Evolutionary conservation across 2,113 vertebrate species (phyloP).

Genomic region (Ascaphus truei): DNA sequence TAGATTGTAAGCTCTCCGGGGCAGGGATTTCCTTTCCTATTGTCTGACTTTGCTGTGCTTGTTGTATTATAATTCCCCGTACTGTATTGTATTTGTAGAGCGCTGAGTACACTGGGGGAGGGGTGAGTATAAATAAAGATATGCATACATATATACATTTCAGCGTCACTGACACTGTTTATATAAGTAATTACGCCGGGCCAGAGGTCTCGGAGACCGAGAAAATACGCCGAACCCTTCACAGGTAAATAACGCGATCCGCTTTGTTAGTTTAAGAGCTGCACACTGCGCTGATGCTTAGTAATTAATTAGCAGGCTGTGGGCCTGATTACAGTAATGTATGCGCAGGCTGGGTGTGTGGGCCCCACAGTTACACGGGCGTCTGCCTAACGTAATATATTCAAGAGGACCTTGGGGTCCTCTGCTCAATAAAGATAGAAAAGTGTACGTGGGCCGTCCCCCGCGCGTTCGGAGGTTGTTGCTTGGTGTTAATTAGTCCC

Average conservation of each 20-base stretch:
- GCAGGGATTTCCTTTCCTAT: no score
- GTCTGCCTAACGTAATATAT: conserved; percentile 73
- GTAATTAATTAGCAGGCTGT: conserved; percentile 33
- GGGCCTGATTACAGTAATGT: conserved; percentile 35
- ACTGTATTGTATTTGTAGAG: no score
- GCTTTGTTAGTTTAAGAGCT: conserved; percentile 18
- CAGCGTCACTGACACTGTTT: no score
- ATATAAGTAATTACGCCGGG: no score
- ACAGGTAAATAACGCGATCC: not conserved
- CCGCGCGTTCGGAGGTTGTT: conserved; percentile 72
- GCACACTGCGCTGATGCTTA: conserved; percentile 7
- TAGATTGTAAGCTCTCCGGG: no score
- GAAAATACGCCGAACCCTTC: no score
- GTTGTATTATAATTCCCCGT: no score
- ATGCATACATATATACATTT: no score
- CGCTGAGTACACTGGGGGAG: no score
- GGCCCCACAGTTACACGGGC: conserved; percentile 3
- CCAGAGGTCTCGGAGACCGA: no score
- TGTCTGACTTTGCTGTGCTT: no score
- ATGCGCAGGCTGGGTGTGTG: conserved; percentile 14
- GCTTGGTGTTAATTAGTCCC: conserved; percentile 98
- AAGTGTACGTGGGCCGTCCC: conserved; percentile 61
- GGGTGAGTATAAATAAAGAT: no score
- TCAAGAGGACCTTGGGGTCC: conserved; percentile 90
- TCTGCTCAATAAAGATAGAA: conserved; percentile 71